phyloP scores from a whole-genome alignment of 2,797 vertebrate genomes.

The Buphagus erythrorhynchus region DNA sequence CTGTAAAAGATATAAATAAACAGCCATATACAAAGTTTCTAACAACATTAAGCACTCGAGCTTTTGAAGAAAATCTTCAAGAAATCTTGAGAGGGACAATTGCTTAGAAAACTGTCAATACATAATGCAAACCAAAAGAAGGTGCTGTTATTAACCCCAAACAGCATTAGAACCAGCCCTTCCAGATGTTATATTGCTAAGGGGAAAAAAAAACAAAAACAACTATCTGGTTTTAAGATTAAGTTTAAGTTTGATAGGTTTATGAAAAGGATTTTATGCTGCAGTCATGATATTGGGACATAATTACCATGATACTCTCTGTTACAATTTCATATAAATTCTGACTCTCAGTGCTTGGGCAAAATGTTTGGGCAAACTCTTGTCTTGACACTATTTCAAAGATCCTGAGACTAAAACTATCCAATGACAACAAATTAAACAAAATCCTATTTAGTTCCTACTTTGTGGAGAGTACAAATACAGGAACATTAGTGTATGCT shows the following conservation, averaged over 20 bases:
- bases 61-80: background rate
- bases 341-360: background rate
- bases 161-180: background rate
- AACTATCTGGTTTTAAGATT: background rate
- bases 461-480: background rate
- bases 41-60: background rate
- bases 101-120: background rate
- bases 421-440: background rate
- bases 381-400: background rate
- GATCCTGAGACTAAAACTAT: background rate
- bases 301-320: background rate
- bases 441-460: background rate
- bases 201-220: fast-evolving
- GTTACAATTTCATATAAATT: background rate
- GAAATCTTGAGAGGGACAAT: background rate
- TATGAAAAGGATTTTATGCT: background rate
- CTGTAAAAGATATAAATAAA: background rate
- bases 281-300: background rate
- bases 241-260: background rate
- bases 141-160: background rate
- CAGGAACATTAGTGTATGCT: background rate
- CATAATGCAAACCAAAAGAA: background rate
- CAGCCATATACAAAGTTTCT: background rate
- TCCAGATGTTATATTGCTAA: background rate
- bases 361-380: background rate